Evolutionary conservation across 2,113 vertebrate species (phyloP).

Genomic region (Herpailurus yagouaroundi): DNA sequence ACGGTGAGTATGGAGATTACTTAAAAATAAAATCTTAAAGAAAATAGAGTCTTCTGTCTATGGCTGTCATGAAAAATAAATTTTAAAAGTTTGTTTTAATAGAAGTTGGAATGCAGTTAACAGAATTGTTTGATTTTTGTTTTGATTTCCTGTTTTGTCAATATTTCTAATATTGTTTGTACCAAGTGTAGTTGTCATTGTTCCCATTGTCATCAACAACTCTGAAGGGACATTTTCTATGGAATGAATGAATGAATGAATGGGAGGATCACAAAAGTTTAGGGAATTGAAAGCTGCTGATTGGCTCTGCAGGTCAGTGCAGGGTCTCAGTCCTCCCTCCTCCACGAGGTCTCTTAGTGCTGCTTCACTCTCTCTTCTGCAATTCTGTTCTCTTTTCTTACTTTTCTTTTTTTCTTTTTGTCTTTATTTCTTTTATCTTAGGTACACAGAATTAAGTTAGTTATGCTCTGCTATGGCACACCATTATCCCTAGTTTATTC

Average conservation of each 20-base stretch:
- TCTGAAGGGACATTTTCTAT: not conserved
- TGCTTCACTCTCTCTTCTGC: not conserved
- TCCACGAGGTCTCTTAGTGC: not conserved
- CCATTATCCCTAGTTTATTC: not conserved
- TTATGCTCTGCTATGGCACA: not conserved
- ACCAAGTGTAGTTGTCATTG: not conserved
- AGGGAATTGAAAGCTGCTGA: not conserved
- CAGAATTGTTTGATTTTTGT: not conserved
- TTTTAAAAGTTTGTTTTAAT: conserved; percentile 66
- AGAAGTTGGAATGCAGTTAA: conserved; percentile 67
- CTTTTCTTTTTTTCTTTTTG: not conserved
- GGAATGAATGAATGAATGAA: not conserved
- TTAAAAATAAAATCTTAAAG: not conserved
- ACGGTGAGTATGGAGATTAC: not conserved
- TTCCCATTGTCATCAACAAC: not conserved
- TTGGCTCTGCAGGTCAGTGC: not conserved
- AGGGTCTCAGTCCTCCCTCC: not conserved
- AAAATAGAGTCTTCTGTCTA: conserved; percentile 67
- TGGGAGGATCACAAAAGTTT: not conserved
- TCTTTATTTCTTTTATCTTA: not conserved
- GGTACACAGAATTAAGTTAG: not conserved
- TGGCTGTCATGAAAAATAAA: conserved; percentile 52
- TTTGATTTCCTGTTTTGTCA: not conserved
- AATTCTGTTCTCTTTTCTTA: not conserved
- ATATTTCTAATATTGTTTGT: not conserved